Evolutionary conservation across 2,888 invertebrate genomes (phyloP).

Genomic region (Neocrepidodera transversa): DNA sequence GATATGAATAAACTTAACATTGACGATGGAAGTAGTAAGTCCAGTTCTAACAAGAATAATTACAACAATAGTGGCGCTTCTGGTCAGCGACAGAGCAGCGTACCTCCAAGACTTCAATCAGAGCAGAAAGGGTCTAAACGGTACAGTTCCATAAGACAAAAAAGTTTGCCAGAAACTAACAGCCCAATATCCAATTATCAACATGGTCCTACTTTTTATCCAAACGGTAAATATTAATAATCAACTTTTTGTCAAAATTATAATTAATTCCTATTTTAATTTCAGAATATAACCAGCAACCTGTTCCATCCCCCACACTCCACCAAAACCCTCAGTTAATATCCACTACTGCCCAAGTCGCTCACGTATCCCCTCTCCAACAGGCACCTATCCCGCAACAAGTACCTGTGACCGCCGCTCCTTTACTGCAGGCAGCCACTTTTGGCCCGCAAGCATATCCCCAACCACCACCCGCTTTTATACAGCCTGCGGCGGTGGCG

Average conservation of each 20-base stretch:
- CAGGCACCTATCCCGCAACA: conserved; percentile 44
- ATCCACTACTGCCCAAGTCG: conserved; percentile 40
- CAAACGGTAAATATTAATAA: conserved; percentile 46
- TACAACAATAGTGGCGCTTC: conserved; percentile 26
- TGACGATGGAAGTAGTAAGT: conserved; percentile 27
- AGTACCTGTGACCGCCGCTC: conserved; percentile 52
- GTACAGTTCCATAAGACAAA: conserved; percentile 65
- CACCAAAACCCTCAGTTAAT: conserved; percentile 43
- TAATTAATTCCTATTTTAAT: conserved; percentile 17
- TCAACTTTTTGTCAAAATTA: not conserved
- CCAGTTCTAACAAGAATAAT: conserved; percentile 2
- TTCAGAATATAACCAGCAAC: conserved; percentile 52
- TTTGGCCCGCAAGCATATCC: conserved; percentile 51
- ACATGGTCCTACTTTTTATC: conserved; percentile 52
- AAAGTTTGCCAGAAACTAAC: conserved; percentile 65
- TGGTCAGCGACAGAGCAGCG: conserved; percentile 53
- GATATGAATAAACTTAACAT: conserved; percentile 26
- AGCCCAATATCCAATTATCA: conserved; percentile 45
- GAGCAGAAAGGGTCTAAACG: conserved; percentile 64
- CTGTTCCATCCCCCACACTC: conserved; percentile 39
- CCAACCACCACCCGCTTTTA: conserved; percentile 53
- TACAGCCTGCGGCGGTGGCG: conserved; percentile 39
- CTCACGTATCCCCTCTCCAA: conserved; percentile 42
- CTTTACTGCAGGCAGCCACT: conserved; percentile 40
- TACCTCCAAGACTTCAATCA: conserved; percentile 56